phyloP scores from a whole-genome alignment of 1,140 invertebrate genomes.

The Chionoecetes opilio region DNA sequence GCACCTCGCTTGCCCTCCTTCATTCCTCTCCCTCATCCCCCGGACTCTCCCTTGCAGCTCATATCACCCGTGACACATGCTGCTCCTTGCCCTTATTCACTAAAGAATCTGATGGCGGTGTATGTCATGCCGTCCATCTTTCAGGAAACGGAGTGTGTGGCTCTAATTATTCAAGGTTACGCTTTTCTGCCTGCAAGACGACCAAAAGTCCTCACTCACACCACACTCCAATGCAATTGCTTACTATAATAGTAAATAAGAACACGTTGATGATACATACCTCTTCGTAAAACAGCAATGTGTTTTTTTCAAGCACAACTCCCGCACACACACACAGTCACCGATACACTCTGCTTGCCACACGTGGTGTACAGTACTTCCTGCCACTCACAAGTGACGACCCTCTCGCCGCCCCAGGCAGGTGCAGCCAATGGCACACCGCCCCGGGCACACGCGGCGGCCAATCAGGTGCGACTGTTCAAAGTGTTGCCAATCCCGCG shows the following conservation, averaged over 20 bases:
- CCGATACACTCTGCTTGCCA: background rate
- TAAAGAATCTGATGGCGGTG: no score
- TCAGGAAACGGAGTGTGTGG: background rate
- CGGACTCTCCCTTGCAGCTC: background rate
- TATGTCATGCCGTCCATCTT: background rate
- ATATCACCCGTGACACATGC: no score
- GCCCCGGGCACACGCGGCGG: background rate
- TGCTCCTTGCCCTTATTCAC: no score
- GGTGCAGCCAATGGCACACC: background rate
- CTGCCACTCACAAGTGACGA: background rate
- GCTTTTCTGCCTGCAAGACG: background rate
- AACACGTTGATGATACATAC: background rate
- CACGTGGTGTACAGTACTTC: no score
- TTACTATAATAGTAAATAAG: background rate
- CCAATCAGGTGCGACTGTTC: background rate
- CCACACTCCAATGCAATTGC: background rate
- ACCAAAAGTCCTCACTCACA: background rate
- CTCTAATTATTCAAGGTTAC: background rate
- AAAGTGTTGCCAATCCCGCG: background rate
- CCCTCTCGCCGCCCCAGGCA: background rate
- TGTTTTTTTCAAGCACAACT: background rate
- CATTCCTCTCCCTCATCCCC: background rate
- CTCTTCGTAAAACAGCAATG: background rate
- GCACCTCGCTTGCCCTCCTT: no score
- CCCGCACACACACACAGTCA: no score